Evolutionary conservation across 2,888 invertebrate species (phyloP).

Genomic region (Dorcus parallelipipedus): DNA sequence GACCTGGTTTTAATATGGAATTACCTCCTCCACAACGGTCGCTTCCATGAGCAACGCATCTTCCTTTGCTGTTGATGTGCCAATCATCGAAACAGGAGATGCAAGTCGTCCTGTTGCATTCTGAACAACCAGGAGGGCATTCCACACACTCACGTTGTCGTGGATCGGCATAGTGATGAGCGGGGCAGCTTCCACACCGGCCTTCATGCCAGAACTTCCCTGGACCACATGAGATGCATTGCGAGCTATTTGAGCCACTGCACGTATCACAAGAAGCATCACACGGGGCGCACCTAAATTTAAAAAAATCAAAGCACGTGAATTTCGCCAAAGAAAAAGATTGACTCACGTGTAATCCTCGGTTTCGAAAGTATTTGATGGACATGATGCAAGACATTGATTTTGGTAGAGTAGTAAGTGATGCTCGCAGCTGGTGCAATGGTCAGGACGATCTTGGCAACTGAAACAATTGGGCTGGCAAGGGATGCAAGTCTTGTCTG

Average conservation of each 20-base stretch:
- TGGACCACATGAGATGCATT: constrained; percentile 78
- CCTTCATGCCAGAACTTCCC: constrained; percentile 70
- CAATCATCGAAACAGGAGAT: constrained; percentile 70
- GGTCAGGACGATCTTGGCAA: constrained; percentile 77
- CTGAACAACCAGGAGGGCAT: constrained; percentile 75
- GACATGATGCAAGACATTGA: constrained; percentile 81
- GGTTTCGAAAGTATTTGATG: constrained; percentile 76
- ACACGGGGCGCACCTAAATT: constrained; percentile 68
- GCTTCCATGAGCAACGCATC: constrained; percentile 69
- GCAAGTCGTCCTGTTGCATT: constrained; percentile 72
- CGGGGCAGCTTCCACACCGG: constrained; percentile 71
- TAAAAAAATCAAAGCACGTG: neutral
- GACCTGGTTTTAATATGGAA: no score
- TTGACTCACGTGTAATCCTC: constrained; percentile 71
- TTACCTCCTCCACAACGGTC: constrained; percentile 65
- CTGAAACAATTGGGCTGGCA: constrained; percentile 85
- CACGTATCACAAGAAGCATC: constrained; percentile 79
- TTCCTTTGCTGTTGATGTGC: constrained; percentile 71
- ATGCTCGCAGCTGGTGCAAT: constrained; percentile 85
- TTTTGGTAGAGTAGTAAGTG: constrained; percentile 79
- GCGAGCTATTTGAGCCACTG: constrained; percentile 70
- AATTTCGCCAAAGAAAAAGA: neutral
- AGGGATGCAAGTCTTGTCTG: constrained; percentile 71
- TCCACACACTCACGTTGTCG: constrained; percentile 76
- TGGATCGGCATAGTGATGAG: constrained; percentile 71